These are phyloP conservation scores for Aplysia californica DNA, from an alignment of 1,140 invertebrate genomes.

Conservation along the genomic window DNA sequence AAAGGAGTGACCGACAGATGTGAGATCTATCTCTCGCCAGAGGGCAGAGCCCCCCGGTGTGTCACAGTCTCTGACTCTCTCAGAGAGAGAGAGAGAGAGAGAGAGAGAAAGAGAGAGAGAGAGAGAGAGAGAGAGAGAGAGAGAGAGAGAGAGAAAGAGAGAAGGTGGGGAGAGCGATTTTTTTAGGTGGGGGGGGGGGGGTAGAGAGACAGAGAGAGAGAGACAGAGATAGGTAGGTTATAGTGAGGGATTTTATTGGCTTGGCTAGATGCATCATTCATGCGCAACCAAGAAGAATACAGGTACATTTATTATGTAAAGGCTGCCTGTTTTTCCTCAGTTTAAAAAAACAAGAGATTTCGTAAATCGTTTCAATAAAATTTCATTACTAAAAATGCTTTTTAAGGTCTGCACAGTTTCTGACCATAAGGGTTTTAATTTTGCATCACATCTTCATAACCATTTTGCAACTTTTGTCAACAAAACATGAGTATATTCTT, in stretches of 20 bases:
- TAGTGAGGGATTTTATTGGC: neutral
- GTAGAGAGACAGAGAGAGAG: neutral
- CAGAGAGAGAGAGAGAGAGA: neutral
- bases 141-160: conserved; percentile 26
- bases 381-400: too few relatives aligned
- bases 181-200: conserved; percentile 15
- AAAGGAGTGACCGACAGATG: neutral
- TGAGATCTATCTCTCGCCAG: neutral
- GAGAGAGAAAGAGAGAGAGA: neutral
- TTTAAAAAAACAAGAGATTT: too few relatives aligned
- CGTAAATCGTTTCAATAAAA: too few relatives aligned
- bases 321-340: too few relatives aligned
- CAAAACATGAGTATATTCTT: too few relatives aligned
- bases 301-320: too few relatives aligned
- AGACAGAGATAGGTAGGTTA: neutral
- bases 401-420: too few relatives aligned
- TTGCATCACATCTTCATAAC: too few relatives aligned
- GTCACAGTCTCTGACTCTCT: neutral
- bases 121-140: neutral
- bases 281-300: too few relatives aligned
- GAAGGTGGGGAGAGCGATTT: conserved; percentile 29
- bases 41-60: neutral
- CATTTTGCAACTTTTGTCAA: too few relatives aligned
- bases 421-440: too few relatives aligned
- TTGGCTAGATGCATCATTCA: neutral